These are phyloP conservation scores for Vidua chalybeata DNA, from an alignment of 2,113 vertebrate genomes.

Conservation along the genomic window DNA sequence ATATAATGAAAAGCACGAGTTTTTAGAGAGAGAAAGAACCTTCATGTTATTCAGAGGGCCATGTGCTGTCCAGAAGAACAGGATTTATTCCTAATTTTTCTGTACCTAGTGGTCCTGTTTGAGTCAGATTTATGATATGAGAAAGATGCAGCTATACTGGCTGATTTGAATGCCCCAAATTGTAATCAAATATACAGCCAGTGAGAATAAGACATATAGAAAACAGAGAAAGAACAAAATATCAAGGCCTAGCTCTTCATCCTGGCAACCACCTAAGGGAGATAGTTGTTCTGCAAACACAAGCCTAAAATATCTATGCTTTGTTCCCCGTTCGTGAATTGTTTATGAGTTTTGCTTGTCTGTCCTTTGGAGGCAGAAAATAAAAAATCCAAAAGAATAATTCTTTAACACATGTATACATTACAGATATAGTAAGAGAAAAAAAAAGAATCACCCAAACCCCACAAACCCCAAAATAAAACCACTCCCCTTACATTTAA, in stretches of 20 bases:
- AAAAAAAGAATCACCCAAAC: neutral
- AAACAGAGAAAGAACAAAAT: neutral
- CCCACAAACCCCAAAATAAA: neutral
- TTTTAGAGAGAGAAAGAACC: neutral
- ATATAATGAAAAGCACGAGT: neutral
- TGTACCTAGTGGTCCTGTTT: neutral
- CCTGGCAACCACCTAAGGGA: neutral
- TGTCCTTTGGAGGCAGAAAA: neutral
- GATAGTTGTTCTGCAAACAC: neutral
- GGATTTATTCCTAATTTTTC: neutral
- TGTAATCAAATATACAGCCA: neutral
- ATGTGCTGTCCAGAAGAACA: neutral
- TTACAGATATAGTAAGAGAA: neutral
- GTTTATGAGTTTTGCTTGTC: neutral
- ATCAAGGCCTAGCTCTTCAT: neutral
- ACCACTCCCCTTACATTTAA: rapidly evolving
- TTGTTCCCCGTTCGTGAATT: neutral
- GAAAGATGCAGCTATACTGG: neutral
- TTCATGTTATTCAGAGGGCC: neutral
- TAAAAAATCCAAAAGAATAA: neutral
- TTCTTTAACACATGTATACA: neutral
- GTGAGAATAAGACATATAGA: neutral
- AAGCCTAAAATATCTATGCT: neutral
- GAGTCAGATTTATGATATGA: neutral
- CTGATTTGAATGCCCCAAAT: neutral